phyloP scores from a whole-genome alignment of 2,888 invertebrate genomes.

The Megalurothrips usitatus region DNA sequence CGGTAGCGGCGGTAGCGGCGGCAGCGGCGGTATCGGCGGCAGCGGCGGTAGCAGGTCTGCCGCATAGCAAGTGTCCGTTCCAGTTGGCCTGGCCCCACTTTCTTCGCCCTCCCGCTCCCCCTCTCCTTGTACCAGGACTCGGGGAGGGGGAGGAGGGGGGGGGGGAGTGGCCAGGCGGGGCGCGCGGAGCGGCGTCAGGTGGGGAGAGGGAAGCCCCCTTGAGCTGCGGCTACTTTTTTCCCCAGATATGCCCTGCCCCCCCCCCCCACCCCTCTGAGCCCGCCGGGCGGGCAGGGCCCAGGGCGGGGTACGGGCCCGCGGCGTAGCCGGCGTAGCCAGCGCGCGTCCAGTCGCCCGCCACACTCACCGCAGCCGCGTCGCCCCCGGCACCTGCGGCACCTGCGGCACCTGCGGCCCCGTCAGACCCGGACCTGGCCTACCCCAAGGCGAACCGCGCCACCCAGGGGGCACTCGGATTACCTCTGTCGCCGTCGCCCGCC shows the following conservation, averaged over 20 bases:
- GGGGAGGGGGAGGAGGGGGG: too few species aligned
- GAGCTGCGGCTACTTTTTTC: conserved; percentile 17
- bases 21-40: neutral
- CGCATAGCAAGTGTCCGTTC: conserved; percentile 24
- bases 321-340: neutral
- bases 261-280: neutral
- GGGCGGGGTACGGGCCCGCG: neutral
- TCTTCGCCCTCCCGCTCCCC: conserved; percentile 19
- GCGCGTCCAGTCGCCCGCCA: neutral
- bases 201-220: neutral
- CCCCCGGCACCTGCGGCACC: too few species aligned
- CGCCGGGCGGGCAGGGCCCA: neutral
- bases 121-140: neutral
- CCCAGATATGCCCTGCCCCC: neutral
- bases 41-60: neutral
- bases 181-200: too few species aligned
- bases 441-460: neutral
- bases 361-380: conserved; percentile 5
- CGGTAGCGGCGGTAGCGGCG: neutral
- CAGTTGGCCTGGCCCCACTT: conserved; percentile 25
- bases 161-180: neutral
- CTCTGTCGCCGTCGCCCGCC: neutral
- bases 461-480: neutral
- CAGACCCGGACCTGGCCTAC: neutral
- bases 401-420: neutral